Evolutionary conservation across 1,140 invertebrate species (phyloP).

Genomic region (Callitettix versicolor): DNA sequence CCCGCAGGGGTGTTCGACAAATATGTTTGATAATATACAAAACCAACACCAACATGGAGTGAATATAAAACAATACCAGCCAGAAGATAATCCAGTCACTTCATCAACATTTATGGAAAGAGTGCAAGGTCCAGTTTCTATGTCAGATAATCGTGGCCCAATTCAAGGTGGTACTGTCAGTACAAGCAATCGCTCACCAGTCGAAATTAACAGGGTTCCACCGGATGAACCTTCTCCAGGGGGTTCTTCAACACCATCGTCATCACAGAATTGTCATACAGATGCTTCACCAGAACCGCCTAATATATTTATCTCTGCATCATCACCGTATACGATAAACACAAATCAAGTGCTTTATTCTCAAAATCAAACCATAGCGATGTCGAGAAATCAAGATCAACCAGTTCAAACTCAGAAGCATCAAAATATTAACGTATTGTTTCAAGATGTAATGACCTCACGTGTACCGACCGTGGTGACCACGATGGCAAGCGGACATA

Average conservation of each 20-base stretch:
- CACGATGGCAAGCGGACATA: conserved; percentile 65
- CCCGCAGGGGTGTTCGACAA: conserved; percentile 32
- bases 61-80: conserved; percentile 20
- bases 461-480: conserved; percentile 36
- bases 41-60: conserved; percentile 16
- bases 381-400: background rate
- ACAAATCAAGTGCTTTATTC: conserved; percentile 6
- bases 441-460: conserved; percentile 8
- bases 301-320: conserved; percentile 10
- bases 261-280: conserved; percentile 11
- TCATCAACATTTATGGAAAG: conserved; percentile 56
- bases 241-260: conserved; percentile 5
- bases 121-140: conserved; percentile 33
- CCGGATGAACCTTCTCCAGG: conserved; percentile 7
- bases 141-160: conserved; percentile 45
- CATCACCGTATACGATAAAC: conserved; percentile 10
- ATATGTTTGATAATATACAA: conserved; percentile 1
- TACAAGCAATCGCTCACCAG: conserved; percentile 49
- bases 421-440: conserved; percentile 3
- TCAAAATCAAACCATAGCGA: background rate
- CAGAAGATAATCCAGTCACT: conserved; percentile 56
- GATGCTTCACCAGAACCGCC: conserved; percentile 10
- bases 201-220: conserved; percentile 8
- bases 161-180: conserved; percentile 65
- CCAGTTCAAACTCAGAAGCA: background rate